phyloP scores from a whole-genome alignment of 2,888 invertebrate species.

The Campoletis raptor region DNA sequence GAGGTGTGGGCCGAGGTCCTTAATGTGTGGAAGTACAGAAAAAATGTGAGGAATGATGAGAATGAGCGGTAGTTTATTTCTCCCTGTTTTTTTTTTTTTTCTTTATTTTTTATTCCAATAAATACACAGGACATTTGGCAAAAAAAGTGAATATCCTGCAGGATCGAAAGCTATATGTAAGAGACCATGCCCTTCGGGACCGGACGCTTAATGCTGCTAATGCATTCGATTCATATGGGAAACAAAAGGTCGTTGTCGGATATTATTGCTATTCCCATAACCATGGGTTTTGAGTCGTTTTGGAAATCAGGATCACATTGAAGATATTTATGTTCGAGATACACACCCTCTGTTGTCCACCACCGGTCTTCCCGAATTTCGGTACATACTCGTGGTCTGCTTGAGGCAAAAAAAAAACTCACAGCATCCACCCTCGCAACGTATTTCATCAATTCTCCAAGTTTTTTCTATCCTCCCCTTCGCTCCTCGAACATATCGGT shows the following conservation, averaged over 20 bases:
- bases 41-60: conserved; percentile 51
- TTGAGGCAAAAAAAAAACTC: conserved; percentile 31
- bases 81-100: conserved; percentile 4
- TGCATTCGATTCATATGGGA: neutral
- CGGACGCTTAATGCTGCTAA: conserved; percentile 44
- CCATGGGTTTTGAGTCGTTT: neutral
- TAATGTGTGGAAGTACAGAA: conserved; percentile 35
- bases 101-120: neutral
- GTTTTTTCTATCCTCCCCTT: conserved; percentile 31
- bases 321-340: conserved; percentile 8
- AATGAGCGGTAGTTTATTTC: conserved; percentile 52
- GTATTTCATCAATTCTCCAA: conserved; percentile 40
- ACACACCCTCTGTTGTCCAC: conserved; percentile 40
- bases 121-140: conserved; percentile 41
- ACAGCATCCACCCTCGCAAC: conserved; percentile 53
- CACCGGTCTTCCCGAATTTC: conserved; percentile 45
- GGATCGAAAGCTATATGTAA: conserved; percentile 27
- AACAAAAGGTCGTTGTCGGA: neutral
- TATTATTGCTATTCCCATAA: neutral
- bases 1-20: neutral
- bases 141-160: conserved; percentile 64
- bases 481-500: conserved; percentile 8
- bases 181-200: conserved; percentile 12
- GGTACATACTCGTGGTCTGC: conserved; percentile 17
- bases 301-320: neutral